Evolutionary conservation across 2,113 vertebrate genomes (phyloP).

Genomic region (Lycocorax pyrrhopterus): DNA sequence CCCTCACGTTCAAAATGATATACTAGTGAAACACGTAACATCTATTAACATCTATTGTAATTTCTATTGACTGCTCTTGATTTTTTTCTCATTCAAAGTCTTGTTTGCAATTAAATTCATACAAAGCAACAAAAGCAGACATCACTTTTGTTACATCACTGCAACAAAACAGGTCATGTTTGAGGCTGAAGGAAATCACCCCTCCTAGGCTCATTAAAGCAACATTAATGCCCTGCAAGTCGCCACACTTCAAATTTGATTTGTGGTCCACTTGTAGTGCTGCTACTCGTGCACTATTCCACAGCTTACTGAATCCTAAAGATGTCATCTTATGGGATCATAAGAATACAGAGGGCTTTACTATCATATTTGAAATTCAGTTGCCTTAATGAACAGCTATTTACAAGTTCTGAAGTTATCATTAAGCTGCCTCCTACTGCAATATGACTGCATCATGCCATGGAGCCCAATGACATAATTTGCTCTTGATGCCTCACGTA

Average conservation of each 20-base stretch:
- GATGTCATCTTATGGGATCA: background rate
- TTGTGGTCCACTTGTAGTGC: background rate
- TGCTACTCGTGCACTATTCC: background rate
- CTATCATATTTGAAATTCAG: background rate
- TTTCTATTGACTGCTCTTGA: background rate
- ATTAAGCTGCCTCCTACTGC: background rate
- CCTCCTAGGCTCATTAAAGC: background rate
- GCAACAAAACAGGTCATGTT: background rate
- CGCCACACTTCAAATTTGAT: background rate
- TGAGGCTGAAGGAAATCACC: background rate
- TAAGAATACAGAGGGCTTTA: background rate
- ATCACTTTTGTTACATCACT: too few relatives aligned
- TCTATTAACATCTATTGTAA: background rate
- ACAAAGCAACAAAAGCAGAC: background rate
- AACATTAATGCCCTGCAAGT: background rate
- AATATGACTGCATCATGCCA: background rate
- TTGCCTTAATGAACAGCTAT: background rate
- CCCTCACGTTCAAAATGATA: background rate
- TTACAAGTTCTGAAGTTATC: background rate
- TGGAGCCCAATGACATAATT: background rate
- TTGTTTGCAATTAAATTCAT: background rate
- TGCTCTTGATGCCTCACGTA: rapidly evolving
- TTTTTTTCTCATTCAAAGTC: background rate
- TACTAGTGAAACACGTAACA: background rate
- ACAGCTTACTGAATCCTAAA: background rate